phyloP scores from a whole-genome alignment of 2,888 invertebrate genomes.

The Metellina segmentata region DNA sequence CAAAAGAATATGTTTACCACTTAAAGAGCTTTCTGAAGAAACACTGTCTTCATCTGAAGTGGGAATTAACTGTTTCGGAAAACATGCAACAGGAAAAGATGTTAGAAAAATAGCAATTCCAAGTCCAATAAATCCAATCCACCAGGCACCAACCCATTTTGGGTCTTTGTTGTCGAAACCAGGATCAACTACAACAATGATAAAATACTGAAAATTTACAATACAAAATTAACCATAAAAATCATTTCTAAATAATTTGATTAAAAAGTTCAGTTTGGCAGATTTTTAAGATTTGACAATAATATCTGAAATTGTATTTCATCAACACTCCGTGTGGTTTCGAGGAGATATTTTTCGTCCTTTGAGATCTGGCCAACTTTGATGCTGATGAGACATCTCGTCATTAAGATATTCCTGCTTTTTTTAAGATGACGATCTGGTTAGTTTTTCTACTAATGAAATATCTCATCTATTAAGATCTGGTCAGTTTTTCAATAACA shows the following conservation, averaged over 20 bases:
- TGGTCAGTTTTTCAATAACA: too few relatives aligned
- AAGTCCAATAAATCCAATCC: slow-evolving; percentile 79
- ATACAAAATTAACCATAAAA: too few relatives aligned
- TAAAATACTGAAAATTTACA: background rate
- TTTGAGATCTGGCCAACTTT: too few relatives aligned
- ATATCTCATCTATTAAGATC: too few relatives aligned
- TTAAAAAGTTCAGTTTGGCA: background rate
- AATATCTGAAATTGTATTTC: too few relatives aligned
- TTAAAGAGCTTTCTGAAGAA: slow-evolving; percentile 1
- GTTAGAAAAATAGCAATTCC: slow-evolving; percentile 76
- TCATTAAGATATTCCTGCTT: too few relatives aligned
- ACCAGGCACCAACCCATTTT: slow-evolving; percentile 79
- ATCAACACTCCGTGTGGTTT: too few relatives aligned
- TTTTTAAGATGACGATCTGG: too few relatives aligned
- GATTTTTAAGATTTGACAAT: too few relatives aligned
- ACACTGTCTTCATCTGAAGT: background rate
- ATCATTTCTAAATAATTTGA: background rate
- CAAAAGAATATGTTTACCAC: background rate
- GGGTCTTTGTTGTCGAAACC: slow-evolving; percentile 78
- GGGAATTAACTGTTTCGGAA: slow-evolving; percentile 76
- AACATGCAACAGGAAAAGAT: slow-evolving; percentile 78
- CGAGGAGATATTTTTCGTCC: too few relatives aligned
- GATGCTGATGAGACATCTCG: too few relatives aligned
- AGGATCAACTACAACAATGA: slow-evolving; percentile 72
- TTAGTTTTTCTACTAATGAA: too few relatives aligned